phyloP scores from a whole-genome alignment of 2,113 vertebrate species.

The Prochilodus magdalenae region DNA sequence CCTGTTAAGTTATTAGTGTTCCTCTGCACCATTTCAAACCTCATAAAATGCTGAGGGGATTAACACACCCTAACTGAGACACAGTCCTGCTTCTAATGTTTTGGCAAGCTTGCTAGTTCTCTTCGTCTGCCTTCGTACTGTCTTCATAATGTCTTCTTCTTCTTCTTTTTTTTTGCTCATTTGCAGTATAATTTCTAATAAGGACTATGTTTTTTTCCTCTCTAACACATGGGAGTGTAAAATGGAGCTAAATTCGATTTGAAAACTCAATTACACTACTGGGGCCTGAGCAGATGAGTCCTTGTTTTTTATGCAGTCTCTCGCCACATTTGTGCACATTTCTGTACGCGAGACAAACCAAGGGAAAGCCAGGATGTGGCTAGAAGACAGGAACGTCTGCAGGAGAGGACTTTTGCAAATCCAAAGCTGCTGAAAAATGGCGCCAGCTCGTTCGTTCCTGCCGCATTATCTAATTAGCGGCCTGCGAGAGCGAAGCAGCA shows the following conservation, averaged over 20 bases:
- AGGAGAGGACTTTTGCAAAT: not conserved
- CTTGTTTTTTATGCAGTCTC: not conserved
- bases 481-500: constrained; percentile 43
- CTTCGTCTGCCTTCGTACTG: not conserved
- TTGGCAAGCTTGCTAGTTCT: not conserved
- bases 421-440: constrained; percentile 26
- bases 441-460: constrained; percentile 40
- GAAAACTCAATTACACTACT: constrained; percentile 35
- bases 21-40: not conserved
- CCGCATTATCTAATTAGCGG: constrained; percentile 51
- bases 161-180: not conserved
- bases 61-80: not conserved
- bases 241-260: constrained; percentile 30
- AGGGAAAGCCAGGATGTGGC: constrained; percentile 1
- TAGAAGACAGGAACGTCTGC: not conserved
- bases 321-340: not conserved
- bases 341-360: not conserved
- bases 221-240: constrained; percentile 19
- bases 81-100: not conserved
- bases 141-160: constrained; percentile 19
- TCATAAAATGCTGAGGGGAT: not conserved
- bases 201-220: constrained; percentile 9
- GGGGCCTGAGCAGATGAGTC: constrained; percentile 29
- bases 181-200: constrained; percentile 26
- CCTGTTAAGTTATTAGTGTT: constrained; percentile 17